Conservation (phyloP, 2,797 vertebrate genomes). For the Alectoris magna region DNA sequence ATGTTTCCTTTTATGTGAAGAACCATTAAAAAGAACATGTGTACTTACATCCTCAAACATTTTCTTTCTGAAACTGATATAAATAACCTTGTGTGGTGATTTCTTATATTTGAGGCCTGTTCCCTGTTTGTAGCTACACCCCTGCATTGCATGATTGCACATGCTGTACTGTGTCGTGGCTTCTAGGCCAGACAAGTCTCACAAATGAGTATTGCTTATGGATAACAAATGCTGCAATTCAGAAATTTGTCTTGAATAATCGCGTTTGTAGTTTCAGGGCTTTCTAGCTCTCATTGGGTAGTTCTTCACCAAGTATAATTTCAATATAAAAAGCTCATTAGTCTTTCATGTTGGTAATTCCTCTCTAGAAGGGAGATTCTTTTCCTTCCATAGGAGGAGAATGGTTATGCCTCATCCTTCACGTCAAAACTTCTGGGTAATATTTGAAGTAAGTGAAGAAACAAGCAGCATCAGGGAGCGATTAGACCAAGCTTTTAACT, state of each 20-base stretch:
- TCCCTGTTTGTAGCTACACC: not conserved
- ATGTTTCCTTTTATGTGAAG: not conserved
- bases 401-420: rapidly evolving
- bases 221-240: not conserved
- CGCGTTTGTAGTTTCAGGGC: not conserved
- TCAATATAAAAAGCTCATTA: not conserved
- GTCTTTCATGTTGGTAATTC: not conserved
- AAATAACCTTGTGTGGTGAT: not conserved
- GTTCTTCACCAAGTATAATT: not conserved
- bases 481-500: not conserved
- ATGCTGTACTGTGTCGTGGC: rapidly evolving
- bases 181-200: not conserved
- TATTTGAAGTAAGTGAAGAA: not conserved
- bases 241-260: not conserved
- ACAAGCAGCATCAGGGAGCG: not conserved
- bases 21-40: not conserved
- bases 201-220: not conserved
- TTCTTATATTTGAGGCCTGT: not conserved
- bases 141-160: not conserved
- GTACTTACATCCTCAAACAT: not conserved
- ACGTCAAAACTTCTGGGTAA: not conserved
- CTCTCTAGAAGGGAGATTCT: not conserved
- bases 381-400: not conserved
- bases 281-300: not conserved
- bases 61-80: conserved; percentile 20